Base-by-base conservation (phyloP, 2,888 invertebrate genomes). In the Ophion ventricosus region DNA sequence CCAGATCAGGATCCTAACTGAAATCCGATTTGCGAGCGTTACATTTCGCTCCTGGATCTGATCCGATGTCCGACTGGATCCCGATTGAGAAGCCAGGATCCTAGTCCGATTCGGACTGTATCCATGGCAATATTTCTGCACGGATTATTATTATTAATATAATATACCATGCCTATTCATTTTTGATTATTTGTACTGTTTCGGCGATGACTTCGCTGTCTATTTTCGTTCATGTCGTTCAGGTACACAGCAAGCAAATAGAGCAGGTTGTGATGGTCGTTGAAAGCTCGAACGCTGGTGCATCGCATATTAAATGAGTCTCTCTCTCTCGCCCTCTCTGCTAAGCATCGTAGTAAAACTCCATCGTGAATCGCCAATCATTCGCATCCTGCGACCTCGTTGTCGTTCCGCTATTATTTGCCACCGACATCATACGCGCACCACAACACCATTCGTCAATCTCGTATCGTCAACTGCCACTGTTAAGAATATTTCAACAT, bases 301-400 rank as follows among this genome's bases (percentile, higher is more conserved):
- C 75, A 82, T 57, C 61, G 29, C 26, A 17, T 67, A 73, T 79
- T 82, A 70, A 40, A 63, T 56, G 35, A 59, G 20, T n/a, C 29
- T 70, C 70, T 73, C 73, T 73, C 73, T 74, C 56, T 56, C 43
- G 66, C 69, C n/a, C 61, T 70, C 61, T 35, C 20, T 23, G 61
- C 49, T 61, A 67, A 20, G 72, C 84, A 63, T 80, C 69, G 63
- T 74, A 84, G 75, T 76, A 77, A 73, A 74, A 64, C 74, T 67
- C 35, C 25, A 79, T 43, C 59, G 82, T 82, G 82, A 87, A 89
- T 89, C 84, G 82, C 85, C 89, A 89, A 90, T 90, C 90, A 88
- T 84, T 87, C 84, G 88, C 88, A 89, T 91, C 90, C 89, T 89
- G 88, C 88, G 89, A 86, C 88, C 90, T 87, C 88, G 85, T 89